Percentiles rank a stretch among this genome's conserved stretches.
phyloP scores from a whole-genome alignment of 2,888 invertebrate genomes.

The Calliphora vomitoria region DNA sequence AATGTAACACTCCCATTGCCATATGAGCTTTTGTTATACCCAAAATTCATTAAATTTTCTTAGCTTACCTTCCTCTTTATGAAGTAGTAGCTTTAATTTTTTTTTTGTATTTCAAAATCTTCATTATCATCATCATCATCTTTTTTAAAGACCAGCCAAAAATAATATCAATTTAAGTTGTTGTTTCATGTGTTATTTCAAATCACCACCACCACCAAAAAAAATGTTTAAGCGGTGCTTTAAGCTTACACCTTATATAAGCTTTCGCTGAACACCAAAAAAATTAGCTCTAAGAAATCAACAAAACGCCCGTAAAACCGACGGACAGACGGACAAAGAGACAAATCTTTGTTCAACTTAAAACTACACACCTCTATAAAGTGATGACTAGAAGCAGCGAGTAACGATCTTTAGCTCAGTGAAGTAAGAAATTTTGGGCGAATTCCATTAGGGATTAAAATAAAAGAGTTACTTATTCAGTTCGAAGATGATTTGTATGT shows the following conservation, averaged over 20 bases:
- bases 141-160: conserved; percentile 8
- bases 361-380: conserved; percentile 36
- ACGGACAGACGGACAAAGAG: conserved; percentile 14
- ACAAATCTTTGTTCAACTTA: conserved; percentile 3
- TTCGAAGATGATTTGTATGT: conserved; percentile 30
- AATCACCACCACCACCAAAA: conserved; percentile 12
- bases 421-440: conserved; percentile 33
- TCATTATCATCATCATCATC: conserved; percentile 25
- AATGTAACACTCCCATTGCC: too few relatives aligned
- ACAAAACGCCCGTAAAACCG: conserved; percentile 51
- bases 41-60: too few relatives aligned
- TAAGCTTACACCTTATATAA: conserved; percentile 58
- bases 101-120: conserved; percentile 16
- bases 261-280: conserved; percentile 43
- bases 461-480: conserved; percentile 34
- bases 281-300: conserved; percentile 33
- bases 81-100: conserved; percentile 2
- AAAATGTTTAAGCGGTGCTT: conserved; percentile 59
- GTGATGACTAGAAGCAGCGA: background rate
- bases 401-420: background rate
- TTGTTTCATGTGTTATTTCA: conserved; percentile 34
- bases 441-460: conserved; percentile 78
- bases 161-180: conserved; percentile 59
- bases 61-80: conserved; percentile 5
- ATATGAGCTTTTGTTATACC: too few relatives aligned